Base-by-base conservation (phyloP, 2,113 vertebrate species). In the Poecile atricapillus region DNA sequence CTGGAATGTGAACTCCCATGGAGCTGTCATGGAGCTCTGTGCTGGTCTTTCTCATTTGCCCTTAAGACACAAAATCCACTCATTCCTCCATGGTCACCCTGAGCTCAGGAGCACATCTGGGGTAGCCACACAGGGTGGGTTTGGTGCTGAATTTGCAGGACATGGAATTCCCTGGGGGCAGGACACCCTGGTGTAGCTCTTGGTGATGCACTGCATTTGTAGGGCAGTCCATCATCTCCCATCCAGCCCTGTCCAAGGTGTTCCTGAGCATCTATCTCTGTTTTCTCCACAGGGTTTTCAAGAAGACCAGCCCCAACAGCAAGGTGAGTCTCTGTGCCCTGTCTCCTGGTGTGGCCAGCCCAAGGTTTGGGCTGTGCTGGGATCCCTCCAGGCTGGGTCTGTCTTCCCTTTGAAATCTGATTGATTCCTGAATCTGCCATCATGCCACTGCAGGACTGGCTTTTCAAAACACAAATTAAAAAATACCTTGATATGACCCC, bases 241-340 rank as follows among this genome's bases (percentile, higher is more conserved):
- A 43, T 20, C 58, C 89, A 65, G 33, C 44, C 47, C 70, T 9
- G 5, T 10, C 58, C 39, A 25, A 17, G 27, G 30, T 9, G 0
- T 50, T 52, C 52, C 68, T 63, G 77, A 76, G 5, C 2, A 0
- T 14, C 20, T 5, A 4, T 43, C 31, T 93, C 74, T 85, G 39
- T 90, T 73, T 92, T 59, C 63, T 84, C 47, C 31, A 4, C 95
- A 99, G 99, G 94, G 98, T 99, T 89, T 99, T 98, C 92, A 99
- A 98, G 98, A 99, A 99, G 98, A 99, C 98, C 93, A 98, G 98
- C 69, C 95, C 96, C 95, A 98, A 98, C 84, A 97, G 96, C 92
- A 98, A 98, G 97, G 99, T 99, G 97, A 98, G 97, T 11, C 28
- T n/a, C n/a, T 56, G 27, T 44, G 20, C 16, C 3, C 2, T 6